phyloP scores from a whole-genome alignment of 1,140 invertebrate species.

The Kradibia gibbosae region DNA sequence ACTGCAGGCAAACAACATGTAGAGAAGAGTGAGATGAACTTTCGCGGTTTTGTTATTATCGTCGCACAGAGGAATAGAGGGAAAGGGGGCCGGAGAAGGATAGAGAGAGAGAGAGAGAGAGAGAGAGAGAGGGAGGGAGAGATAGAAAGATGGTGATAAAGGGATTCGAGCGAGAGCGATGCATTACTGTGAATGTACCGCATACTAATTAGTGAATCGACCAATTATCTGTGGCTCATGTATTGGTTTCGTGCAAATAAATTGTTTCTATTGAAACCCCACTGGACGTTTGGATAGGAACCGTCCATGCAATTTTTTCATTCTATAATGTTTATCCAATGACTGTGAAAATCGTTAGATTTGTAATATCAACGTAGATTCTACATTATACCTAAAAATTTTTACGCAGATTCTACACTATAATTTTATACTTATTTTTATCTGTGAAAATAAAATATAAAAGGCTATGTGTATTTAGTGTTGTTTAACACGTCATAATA shows the following conservation, averaged over 20 bases:
- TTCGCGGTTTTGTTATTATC: neutral
- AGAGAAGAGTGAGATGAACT: neutral
- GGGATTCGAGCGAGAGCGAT: too few relatives aligned
- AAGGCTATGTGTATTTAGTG: too few relatives aligned
- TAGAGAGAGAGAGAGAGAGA: neutral
- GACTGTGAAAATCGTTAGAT: too few relatives aligned
- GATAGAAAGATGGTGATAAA: neutral
- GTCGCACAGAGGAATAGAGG: neutral
- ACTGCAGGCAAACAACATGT: neutral
- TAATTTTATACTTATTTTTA: too few relatives aligned
- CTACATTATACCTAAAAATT: too few relatives aligned
- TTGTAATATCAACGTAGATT: too few relatives aligned
- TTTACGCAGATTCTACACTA: too few relatives aligned
- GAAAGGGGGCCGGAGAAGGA: neutral
- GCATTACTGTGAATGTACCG: neutral
- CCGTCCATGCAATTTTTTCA: neutral
- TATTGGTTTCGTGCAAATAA: conserved; percentile 13
- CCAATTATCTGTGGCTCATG: conserved; percentile 33
- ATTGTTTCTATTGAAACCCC: neutral
- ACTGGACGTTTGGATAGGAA: neutral
- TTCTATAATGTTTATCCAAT: too few relatives aligned
- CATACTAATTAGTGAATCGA: conserved; percentile 29
- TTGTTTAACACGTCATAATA: too few relatives aligned
- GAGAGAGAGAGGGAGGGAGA: neutral
- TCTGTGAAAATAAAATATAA: too few relatives aligned